Percentiles rank a stretch among this genome's conserved stretches.
phyloP scores from a whole-genome alignment of 2,888 invertebrate genomes.

The Acronicta aceris region DNA sequence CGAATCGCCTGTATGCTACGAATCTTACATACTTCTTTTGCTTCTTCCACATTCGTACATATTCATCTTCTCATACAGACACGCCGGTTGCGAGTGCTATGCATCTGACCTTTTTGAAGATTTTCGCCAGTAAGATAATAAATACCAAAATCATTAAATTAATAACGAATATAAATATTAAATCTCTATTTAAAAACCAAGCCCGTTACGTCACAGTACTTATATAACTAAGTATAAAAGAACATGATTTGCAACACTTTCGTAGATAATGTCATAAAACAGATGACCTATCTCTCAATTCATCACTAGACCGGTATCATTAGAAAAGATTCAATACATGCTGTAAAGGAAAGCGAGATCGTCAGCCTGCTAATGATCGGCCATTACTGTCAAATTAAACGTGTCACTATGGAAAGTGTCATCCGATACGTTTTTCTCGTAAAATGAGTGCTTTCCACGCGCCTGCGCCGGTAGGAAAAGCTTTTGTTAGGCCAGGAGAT shows the following conservation, averaged over 20 bases:
- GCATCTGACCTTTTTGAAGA: no score
- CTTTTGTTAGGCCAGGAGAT: slow-evolving; percentile 34
- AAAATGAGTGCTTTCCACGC: slow-evolving; percentile 55
- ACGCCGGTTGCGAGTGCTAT: no score
- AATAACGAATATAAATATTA: no score
- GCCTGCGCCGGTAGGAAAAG: slow-evolving; percentile 39
- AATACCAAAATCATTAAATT: no score
- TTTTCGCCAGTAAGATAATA: no score
- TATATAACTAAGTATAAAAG: no score
- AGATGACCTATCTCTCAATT: slow-evolving; percentile 23
- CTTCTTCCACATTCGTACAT: no score
- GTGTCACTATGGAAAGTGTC: slow-evolving; percentile 63
- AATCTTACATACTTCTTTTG: no score
- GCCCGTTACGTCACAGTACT: no score
- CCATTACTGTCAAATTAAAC: slow-evolving; percentile 56
- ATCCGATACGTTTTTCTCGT: slow-evolving; percentile 43
- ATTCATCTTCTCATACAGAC: no score
- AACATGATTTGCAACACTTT: neutral
- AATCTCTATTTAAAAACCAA: no score
- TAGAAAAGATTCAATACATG: slow-evolving; percentile 51
- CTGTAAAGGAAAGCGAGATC: slow-evolving; percentile 43
- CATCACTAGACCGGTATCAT: slow-evolving; percentile 25
- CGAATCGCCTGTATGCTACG: no score
- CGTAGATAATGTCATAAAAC: slow-evolving; percentile 3
- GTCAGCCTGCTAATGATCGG: slow-evolving; percentile 37